A percentile compares a stretch with the other conserved stretches of the same genome.
Conservation (phyloP, 2,113 vertebrate genomes). For the Stercorarius parasiticus region DNA sequence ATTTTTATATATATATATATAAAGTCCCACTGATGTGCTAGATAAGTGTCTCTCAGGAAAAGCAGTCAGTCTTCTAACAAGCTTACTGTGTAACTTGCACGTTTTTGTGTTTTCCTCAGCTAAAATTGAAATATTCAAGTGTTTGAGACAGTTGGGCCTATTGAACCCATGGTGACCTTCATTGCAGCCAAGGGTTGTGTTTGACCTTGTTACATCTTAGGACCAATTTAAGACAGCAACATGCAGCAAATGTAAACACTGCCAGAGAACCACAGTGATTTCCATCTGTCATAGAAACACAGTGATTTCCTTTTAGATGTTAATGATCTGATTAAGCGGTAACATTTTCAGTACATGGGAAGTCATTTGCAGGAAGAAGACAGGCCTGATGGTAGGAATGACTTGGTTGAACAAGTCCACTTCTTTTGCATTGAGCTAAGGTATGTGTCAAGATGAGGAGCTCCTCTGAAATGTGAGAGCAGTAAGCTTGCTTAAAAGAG, state of each 20-base stretch:
- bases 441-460: not conserved
- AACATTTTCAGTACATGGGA: not conserved
- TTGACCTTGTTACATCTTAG: not conserved
- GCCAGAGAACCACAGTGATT: not conserved
- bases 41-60: not conserved
- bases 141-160: not conserved
- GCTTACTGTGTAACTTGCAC: not conserved
- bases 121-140: not conserved
- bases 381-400: not conserved
- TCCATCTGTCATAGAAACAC: not conserved
- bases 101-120: not conserved
- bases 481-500: not conserved
- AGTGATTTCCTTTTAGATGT: not conserved
- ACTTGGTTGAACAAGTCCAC: not conserved
- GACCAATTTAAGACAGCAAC: not conserved
- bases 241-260: not conserved
- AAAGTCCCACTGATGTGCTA: not conserved
- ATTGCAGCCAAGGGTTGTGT: not conserved
- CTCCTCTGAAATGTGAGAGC: not conserved
- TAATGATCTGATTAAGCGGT: conserved; percentile 11
- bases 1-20: not conserved
- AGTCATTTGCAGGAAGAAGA: not conserved
- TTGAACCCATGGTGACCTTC: not conserved
- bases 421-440: not conserved
- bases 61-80: not conserved